Evolutionary conservation across 2,797 vertebrate genomes (phyloP).

Genomic region (Chrosomus eos): DNA sequence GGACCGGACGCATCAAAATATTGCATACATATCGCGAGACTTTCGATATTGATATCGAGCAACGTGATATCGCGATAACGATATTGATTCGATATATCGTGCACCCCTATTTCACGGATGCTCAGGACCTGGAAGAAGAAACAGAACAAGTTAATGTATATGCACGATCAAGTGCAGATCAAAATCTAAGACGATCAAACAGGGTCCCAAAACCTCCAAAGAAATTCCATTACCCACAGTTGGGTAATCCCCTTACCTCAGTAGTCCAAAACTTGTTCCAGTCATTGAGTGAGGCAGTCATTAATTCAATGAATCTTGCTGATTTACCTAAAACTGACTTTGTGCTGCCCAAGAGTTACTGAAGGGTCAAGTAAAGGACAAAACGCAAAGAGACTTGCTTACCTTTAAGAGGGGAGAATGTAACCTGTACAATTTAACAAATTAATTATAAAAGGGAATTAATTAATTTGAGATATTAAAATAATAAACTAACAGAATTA

Average conservation of each 20-base stretch:
- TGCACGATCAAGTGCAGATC: neutral
- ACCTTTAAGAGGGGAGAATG: neutral
- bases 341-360: neutral
- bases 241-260: neutral
- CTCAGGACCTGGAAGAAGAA: neutral
- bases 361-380: neutral
- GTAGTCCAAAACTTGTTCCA: neutral
- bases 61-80: too few species aligned
- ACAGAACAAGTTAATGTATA: neutral
- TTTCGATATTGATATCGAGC: too few species aligned
- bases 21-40: too few species aligned
- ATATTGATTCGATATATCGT: too few species aligned
- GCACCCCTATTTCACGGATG: too few species aligned
- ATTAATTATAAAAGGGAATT: too few species aligned
- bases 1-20: too few species aligned
- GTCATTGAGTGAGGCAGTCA: neutral
- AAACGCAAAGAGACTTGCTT: slow-evolving; percentile 7
- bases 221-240: neutral
- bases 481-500: too few species aligned
- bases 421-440: too few species aligned
- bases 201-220: neutral
- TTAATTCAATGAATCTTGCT: slow-evolving; percentile 4
- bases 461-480: too few species aligned
- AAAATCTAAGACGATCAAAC: neutral
- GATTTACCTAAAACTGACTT: neutral